Evolutionary conservation across 2,888 invertebrate genomes (phyloP).

Genomic region (Altica lythri): DNA sequence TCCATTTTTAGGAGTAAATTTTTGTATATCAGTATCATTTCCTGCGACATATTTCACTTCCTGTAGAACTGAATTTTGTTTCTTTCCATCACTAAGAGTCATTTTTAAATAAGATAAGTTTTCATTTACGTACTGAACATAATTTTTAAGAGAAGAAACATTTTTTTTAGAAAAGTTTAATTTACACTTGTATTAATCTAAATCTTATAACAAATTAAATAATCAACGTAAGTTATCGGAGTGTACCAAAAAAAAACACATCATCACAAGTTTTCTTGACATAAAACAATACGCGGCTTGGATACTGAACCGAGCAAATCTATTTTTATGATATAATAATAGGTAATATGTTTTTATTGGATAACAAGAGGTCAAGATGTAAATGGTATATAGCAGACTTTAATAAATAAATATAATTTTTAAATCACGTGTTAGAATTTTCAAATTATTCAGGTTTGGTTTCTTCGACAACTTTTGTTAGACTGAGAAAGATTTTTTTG

Average conservation of each 20-base stretch:
- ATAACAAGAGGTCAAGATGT: slow-evolving; percentile 9
- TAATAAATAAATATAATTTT: too few species aligned
- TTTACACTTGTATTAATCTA: neutral
- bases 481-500: too few species aligned
- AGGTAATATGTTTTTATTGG: neutral
- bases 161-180: too few species aligned
- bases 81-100: too few species aligned
- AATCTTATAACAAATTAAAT: neutral
- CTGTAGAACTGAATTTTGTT: neutral
- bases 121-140: too few species aligned
- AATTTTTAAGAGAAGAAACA: too few species aligned
- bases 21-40: neutral
- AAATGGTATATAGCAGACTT: too few species aligned
- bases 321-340: slow-evolving; percentile 1
- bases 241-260: neutral
- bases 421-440: too few species aligned
- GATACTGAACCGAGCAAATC: neutral
- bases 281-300: neutral
- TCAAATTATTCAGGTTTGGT: too few species aligned
- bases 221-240: neutral
- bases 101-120: too few species aligned
- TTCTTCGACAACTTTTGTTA: too few species aligned
- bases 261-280: too few species aligned
- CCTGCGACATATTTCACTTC: neutral
- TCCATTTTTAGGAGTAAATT: neutral